Conservation (phyloP, 2,797 vertebrate species). For the Huso huso region DNA sequence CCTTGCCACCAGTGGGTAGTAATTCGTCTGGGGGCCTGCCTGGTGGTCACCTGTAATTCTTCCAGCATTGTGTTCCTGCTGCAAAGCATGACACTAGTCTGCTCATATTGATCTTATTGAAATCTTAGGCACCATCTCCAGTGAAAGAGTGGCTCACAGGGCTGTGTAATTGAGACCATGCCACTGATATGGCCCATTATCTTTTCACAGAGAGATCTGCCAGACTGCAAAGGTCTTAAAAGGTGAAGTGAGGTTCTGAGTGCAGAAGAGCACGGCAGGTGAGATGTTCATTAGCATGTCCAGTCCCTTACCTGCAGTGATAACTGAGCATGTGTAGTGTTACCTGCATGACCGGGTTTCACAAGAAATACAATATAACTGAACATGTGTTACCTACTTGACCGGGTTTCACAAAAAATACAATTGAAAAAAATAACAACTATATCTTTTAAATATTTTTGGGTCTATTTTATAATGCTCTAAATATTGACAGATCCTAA, state of each 20-base stretch:
- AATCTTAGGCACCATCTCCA: constrained; percentile 61
- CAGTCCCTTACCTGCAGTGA: no score
- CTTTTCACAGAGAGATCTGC: not conserved
- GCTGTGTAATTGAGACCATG: constrained; percentile 61
- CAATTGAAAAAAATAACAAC: no score
- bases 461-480: no score
- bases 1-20: not conserved
- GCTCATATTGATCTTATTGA: constrained; percentile 62
- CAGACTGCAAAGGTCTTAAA: not conserved
- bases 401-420: no score
- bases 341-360: no score
- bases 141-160: constrained; percentile 60
- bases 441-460: no score
- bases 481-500: no score
- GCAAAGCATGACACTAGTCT: constrained; percentile 35
- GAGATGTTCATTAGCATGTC: no score
- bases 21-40: not conserved
- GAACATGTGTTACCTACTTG: no score
- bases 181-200: constrained; percentile 19
- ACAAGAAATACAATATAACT: no score
- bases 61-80: constrained; percentile 14
- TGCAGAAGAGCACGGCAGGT: not conserved
- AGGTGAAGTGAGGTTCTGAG: not conserved
- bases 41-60: not conserved
- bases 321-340: no score